phyloP scores from a whole-genome alignment of 2,113 vertebrate genomes.

The Tinamus guttatus region DNA sequence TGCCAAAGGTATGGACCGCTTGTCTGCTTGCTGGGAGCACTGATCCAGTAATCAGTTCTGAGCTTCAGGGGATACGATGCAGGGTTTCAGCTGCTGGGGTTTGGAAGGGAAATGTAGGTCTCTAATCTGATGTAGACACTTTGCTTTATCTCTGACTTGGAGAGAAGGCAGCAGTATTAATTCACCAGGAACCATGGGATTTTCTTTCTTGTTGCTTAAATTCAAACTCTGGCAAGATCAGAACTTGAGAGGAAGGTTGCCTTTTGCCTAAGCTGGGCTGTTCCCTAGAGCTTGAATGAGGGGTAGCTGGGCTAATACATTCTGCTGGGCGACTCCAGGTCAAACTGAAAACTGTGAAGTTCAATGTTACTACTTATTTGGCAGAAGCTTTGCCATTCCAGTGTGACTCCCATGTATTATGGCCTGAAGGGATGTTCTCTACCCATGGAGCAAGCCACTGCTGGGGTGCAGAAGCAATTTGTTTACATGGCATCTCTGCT shows the following conservation, averaged over 20 bases:
- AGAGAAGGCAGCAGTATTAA: constrained; percentile 12
- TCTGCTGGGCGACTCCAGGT: constrained; percentile 25
- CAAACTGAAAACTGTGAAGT: neutral
- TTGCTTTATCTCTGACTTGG: neutral
- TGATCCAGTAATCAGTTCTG: neutral
- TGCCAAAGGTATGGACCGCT: neutral
- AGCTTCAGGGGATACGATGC: neutral
- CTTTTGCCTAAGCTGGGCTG: neutral
- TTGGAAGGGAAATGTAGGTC: neutral
- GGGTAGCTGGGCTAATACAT: neutral
- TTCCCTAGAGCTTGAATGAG: neutral
- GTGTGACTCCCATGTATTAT: neutral
- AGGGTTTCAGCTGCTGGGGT: neutral
- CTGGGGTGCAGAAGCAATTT: neutral
- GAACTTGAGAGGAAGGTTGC: neutral
- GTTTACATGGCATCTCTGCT: neutral
- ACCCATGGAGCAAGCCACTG: neutral
- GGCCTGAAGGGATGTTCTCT: neutral
- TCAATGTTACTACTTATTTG: constrained; percentile 19
- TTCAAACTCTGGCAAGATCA: neutral
- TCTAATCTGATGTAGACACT: constrained; percentile 27
- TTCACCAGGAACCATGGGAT: neutral
- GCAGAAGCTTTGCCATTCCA: neutral
- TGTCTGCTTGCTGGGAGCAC: neutral
- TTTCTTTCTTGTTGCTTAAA: constrained; percentile 12